Conservation (phyloP, 2,113 vertebrate genomes). For the Porphyrio hochstetteri region DNA sequence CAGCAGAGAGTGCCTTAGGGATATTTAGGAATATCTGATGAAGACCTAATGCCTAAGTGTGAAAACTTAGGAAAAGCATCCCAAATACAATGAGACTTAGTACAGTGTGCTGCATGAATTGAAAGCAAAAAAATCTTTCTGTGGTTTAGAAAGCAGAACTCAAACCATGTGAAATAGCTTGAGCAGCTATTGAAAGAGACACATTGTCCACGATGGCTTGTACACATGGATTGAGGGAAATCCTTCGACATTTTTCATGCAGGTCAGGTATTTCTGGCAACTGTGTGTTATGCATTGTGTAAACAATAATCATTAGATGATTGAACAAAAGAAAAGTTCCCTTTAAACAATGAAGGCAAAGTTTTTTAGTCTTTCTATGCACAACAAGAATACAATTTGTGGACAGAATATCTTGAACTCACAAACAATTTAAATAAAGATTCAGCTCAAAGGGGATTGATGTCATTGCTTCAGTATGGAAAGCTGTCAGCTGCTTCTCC, state of each 20-base stretch:
- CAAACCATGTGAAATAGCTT: neutral
- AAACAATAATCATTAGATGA: neutral
- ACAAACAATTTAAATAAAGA: neutral
- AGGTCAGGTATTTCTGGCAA: neutral
- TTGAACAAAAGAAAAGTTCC: neutral
- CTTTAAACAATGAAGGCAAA: neutral
- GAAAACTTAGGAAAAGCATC: neutral
- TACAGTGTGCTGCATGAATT: neutral
- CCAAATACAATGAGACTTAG: neutral
- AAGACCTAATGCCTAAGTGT: neutral
- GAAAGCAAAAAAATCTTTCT: neutral
- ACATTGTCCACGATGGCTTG: fast-evolving
- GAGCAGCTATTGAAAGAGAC: neutral
- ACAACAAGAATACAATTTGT: neutral
- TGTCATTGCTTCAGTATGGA: neutral
- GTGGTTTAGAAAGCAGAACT: neutral
- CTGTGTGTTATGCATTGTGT: neutral
- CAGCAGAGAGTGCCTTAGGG: neutral
- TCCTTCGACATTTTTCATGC: neutral
- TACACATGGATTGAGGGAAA: neutral
- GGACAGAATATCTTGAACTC: neutral
- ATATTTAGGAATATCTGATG: neutral
- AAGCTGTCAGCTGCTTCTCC: neutral
- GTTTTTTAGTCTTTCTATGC: neutral
- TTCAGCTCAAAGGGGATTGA: neutral